Conservation (phyloP, 2,888 invertebrate genomes). For the Nebria brevicollis region DNA sequence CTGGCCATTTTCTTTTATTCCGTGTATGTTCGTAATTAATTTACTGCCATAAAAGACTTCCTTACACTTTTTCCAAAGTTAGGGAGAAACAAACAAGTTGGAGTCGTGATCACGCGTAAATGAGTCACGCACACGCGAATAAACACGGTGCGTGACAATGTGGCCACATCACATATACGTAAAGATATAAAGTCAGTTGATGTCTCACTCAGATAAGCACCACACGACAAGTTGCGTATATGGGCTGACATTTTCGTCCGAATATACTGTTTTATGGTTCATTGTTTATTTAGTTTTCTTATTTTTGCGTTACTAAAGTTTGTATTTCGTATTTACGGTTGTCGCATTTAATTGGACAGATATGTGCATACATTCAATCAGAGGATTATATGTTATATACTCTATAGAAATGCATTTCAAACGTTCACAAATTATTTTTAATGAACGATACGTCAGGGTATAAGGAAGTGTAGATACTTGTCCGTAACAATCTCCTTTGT, state of each 20-base stretch:
- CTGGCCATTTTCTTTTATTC: not conserved
- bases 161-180: not conserved
- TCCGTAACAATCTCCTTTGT: not conserved
- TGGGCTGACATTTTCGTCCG: not conserved
- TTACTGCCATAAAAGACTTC: not conserved
- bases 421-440: not conserved
- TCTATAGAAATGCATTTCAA: not conserved
- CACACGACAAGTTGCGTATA: not conserved
- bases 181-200: not conserved
- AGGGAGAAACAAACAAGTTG: not conserved
- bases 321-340: not conserved
- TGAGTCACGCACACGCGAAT: not conserved
- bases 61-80: not conserved
- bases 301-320: not conserved
- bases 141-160: not conserved
- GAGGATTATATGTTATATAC: not conserved
- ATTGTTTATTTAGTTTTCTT: not conserved
- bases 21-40: not conserved
- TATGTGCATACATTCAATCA: not conserved
- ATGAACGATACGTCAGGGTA: not conserved
- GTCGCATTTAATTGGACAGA: not conserved
- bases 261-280: not conserved
- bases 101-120: not conserved
- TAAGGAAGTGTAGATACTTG: not conserved
- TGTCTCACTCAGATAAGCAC: constrained; percentile 1